These are phyloP conservation scores for Molorchus minor DNA, from an alignment of 2,888 invertebrate genomes.

Conservation along the genomic window DNA sequence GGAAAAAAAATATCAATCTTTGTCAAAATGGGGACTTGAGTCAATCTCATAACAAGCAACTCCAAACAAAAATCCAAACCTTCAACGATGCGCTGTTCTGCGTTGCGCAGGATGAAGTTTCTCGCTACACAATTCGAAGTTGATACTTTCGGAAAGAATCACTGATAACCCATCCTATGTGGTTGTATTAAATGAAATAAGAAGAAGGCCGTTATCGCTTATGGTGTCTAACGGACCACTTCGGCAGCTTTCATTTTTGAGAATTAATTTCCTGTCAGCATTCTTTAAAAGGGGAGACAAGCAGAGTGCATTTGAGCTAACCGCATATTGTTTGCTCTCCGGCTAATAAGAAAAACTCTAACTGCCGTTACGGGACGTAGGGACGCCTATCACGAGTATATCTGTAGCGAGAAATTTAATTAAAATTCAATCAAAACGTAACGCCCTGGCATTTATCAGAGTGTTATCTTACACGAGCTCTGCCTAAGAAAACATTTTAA, in stretches of 20 bases:
- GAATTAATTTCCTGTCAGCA: constrained; percentile 65
- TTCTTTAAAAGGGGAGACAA: constrained; percentile 63
- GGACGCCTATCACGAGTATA: constrained; percentile 59
- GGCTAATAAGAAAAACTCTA: constrained; percentile 63
- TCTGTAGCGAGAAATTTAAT: constrained; percentile 61
- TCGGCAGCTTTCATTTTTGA: constrained; percentile 64
- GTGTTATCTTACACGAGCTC: constrained; percentile 60
- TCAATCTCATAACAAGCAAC: no score
- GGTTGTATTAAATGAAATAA: constrained; percentile 62
- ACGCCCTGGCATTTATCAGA: constrained; percentile 59
- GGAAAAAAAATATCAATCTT: no score
- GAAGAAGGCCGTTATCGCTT: constrained; percentile 61
- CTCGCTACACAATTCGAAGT: no score
- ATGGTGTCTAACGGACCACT: constrained; percentile 59
- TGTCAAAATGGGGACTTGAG: no score
- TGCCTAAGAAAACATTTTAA: constrained; percentile 63
- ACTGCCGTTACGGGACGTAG: constrained; percentile 54
- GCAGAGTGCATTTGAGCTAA: constrained; percentile 60
- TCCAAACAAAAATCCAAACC: no score
- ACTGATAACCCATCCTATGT: constrained; percentile 55
- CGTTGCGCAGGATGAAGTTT: no score
- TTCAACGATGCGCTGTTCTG: no score
- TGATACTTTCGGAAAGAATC: constrained; percentile 5
- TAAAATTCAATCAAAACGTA: constrained; percentile 64
- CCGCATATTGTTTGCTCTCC: constrained; percentile 60